phyloP scores from a whole-genome alignment of 2,113 vertebrate genomes.

The Carollia perspicillata region DNA sequence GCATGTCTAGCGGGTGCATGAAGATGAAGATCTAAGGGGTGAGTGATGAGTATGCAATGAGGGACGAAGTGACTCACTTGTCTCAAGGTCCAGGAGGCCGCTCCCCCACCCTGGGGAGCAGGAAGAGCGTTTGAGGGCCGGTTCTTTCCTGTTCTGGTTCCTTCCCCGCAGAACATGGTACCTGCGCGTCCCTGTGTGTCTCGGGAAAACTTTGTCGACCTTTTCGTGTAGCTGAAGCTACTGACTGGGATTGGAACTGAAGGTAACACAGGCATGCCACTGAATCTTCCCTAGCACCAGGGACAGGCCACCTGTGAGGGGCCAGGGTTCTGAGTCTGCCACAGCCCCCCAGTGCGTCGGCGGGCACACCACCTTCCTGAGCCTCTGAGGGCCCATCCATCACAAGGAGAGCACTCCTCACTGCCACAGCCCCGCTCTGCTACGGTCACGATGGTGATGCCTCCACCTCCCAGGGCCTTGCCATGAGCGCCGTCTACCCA shows the following conservation, averaged over 20 bases:
- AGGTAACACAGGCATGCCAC: fast-evolving
- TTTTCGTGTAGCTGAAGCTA: fast-evolving
- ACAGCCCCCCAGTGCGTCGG: fast-evolving
- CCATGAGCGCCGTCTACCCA: fast-evolving
- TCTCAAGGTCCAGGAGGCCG: fast-evolving
- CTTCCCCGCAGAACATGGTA: fast-evolving
- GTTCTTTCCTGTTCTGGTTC: too few species aligned
- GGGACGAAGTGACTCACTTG: fast-evolving
- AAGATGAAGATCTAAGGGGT: fast-evolving
- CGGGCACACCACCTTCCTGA: fast-evolving
- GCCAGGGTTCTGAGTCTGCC: too few species aligned
- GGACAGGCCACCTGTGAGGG: fast-evolving
- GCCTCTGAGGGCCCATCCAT: background rate
- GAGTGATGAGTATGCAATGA: fast-evolving
- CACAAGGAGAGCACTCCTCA: fast-evolving
- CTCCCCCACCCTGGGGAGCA: background rate
- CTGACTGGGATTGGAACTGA: background rate
- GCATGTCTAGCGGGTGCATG: fast-evolving
- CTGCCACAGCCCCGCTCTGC: fast-evolving
- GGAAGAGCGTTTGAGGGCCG: fast-evolving
- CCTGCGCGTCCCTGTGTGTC: background rate
- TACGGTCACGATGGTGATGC: fast-evolving
- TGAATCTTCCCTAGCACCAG: fast-evolving
- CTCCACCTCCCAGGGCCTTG: fast-evolving
- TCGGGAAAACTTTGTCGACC: background rate